Evolutionary conservation across 2,797 vertebrate species (phyloP), one percentile per base, ranked within the genome.

Genomic region (Hipposideros larvatus): DNA sequence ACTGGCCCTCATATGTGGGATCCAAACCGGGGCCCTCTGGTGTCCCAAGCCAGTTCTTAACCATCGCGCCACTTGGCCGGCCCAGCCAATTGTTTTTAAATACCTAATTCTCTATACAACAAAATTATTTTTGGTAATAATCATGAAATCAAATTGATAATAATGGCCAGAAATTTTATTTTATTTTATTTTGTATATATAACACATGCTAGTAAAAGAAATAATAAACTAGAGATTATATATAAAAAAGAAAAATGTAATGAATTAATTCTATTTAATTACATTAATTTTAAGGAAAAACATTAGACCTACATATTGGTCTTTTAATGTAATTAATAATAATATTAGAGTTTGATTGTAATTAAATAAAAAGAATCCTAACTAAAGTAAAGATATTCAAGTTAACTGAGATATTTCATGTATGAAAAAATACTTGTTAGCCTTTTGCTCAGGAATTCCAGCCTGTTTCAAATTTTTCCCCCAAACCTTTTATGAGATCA

Each of bases 381-480:
- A 68, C 87, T 79, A 71, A 93, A 31, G 61, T 82, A 24, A 89
- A 94, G 22, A 16, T 74, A 46, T 82, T 82, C 31, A 82, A 34
- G n/a, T 55, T 82, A 88, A 74, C 31, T 46, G 48, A 74, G 53
- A 57, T 88, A 73, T 66, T 84, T 77, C n/a, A 51, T 41, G 26
- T 24, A 68, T 75, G 51, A 89, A n/a, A n/a, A 68, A 75, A 75
- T 83, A 89, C 37, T 84, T 68, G 21, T 19, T 55, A 75, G 78
- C 18, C 53, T 66, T 75, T 61, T 84, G 59, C 70, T 83, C 41
- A 68, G 46, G 28, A 71, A 71, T 75, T 59, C 41, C 79, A 84
- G 7, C 51, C 19, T 74, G 15, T 22, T 82, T 46, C 31, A 75
- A 68, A 31, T 48, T 26, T 90, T 68, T 90, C 24, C n/a, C 24